phyloP scores from a whole-genome alignment of 2,888 invertebrate species.

The Watsonalla binaria region DNA sequence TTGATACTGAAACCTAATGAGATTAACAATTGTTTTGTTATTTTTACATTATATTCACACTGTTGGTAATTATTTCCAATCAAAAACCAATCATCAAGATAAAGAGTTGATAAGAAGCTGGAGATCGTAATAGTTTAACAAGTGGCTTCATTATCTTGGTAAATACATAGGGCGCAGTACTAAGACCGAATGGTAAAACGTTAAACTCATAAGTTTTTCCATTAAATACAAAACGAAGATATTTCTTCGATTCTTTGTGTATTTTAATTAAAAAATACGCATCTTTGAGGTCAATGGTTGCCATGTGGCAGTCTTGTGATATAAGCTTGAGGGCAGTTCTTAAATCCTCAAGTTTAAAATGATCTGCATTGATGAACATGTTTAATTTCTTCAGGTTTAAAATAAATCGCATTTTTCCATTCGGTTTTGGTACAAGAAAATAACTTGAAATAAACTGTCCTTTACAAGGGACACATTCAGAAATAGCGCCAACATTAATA shows the following conservation, averaged over 20 bases:
- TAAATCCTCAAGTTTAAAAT: conserved; percentile 1
- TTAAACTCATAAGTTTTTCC: conserved; percentile 5
- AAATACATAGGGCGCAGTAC: conserved; percentile 5
- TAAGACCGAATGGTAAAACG: not conserved
- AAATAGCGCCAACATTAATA: conserved; percentile 4
- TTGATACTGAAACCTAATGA: conserved; percentile 1
- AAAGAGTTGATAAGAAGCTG: conserved; percentile 8
- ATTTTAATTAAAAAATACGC: not conserved
- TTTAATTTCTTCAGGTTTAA: not conserved
- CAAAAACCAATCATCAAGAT: conserved; percentile 7
- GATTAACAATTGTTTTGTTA: conserved; percentile 2
- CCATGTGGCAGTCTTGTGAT: conserved; percentile 3
- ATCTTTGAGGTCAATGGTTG: not conserved
- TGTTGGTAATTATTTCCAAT: conserved; percentile 5
- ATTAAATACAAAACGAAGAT: conserved; percentile 4
- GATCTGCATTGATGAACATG: not conserved
- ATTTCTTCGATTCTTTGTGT: not conserved
- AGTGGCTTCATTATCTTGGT: conserved; percentile 12
- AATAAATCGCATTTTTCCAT: too few species aligned
- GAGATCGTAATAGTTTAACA: conserved; percentile 5
- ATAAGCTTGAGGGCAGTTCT: conserved; percentile 1
- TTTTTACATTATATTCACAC: conserved; percentile 4
- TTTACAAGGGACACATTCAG: conserved; percentile 1
- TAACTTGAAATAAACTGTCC: conserved; percentile 2
- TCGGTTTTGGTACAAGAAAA: not conserved